Conservation (phyloP, 2,113 vertebrate species). For the Daboia siamensis region DNA sequence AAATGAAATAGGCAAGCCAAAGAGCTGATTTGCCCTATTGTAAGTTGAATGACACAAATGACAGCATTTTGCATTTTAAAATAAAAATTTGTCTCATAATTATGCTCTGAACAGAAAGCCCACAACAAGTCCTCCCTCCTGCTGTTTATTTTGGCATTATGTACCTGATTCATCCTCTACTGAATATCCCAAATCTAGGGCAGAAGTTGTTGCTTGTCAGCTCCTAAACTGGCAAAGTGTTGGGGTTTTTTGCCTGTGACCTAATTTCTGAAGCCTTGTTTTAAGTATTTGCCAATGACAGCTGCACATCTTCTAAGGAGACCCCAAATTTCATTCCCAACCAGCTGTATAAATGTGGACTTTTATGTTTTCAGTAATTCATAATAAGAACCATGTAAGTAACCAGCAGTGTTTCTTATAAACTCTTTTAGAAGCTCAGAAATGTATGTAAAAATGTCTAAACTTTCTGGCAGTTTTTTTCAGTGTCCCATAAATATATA, state of each 20-base stretch:
- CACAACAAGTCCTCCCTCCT: accelerated
- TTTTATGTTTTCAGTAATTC: not conserved
- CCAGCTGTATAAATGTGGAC: not conserved
- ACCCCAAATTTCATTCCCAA: not conserved
- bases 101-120: not conserved
- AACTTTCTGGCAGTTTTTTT: not conserved
- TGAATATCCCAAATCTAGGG: conserved; percentile 10
- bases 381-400: not conserved
- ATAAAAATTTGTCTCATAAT: not conserved
- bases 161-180: not conserved
- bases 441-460: not conserved
- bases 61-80: not conserved
- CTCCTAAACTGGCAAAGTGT: not conserved
- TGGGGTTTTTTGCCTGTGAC: not conserved
- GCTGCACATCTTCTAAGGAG: not conserved
- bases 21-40: not conserved
- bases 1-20: not conserved
- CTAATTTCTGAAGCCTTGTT: not conserved
- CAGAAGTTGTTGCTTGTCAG: conserved; percentile 5
- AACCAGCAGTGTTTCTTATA: not conserved
- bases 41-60: not conserved
- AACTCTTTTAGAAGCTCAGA: not conserved
- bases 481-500: not conserved
- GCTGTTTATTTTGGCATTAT: not conserved
- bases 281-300: not conserved